Conservation (phyloP, 2,797 vertebrate genomes). For the Antennarius maculatus region DNA sequence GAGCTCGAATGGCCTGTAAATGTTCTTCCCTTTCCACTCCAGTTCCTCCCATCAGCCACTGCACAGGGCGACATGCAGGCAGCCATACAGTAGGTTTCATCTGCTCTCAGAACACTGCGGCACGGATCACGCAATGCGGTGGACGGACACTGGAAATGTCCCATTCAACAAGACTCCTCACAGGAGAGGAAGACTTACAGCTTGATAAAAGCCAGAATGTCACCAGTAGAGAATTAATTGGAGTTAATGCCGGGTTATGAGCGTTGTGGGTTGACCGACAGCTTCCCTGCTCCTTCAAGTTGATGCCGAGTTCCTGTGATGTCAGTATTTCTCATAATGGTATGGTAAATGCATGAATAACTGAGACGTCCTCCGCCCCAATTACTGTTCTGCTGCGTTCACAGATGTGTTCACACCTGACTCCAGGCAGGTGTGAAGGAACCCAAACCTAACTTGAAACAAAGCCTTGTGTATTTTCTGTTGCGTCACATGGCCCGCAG, state of each 20-base stretch:
- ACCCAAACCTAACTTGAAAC: not conserved
- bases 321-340: not conserved
- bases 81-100: conserved; percentile 12
- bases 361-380: not conserved
- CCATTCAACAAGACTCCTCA: no score
- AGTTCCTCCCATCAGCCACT: conserved; percentile 11
- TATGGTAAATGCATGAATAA: not conserved
- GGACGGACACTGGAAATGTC: not conserved
- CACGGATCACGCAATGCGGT: not conserved
- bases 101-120: conserved; percentile 12
- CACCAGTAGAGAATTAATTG: not conserved
- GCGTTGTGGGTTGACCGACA: not conserved
- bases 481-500: no score
- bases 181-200: not conserved
- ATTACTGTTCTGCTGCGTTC: no score
- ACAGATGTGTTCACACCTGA: not conserved
- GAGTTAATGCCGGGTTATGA: no score
- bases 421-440: not conserved
- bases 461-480: not conserved
- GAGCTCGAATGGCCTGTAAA: conserved; percentile 11
- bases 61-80: conserved; percentile 9
- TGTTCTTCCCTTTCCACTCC: conserved; percentile 27
- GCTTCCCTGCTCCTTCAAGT: not conserved
- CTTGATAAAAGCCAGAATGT: not conserved
- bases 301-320: not conserved